Evolutionary conservation across 2,113 vertebrate species (phyloP).

Genomic region (Globicephala melas): DNA sequence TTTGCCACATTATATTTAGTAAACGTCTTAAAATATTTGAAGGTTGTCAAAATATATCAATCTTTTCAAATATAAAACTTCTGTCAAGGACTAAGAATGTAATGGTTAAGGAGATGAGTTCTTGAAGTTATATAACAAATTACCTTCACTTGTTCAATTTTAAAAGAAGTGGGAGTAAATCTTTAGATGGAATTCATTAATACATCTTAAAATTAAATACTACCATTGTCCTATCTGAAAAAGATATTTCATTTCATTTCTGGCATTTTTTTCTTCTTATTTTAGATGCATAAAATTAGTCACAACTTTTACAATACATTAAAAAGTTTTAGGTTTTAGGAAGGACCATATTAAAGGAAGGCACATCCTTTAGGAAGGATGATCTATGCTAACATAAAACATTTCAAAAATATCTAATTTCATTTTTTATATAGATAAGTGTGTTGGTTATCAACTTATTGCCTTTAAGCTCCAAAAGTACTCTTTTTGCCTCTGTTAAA

Average conservation of each 20-base stretch:
- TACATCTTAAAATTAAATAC: conserved; percentile 40
- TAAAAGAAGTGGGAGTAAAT: conserved; percentile 52
- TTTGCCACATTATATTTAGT: conserved; percentile 61
- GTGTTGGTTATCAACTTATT: neutral
- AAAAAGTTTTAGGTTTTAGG: neutral
- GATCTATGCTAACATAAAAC: neutral
- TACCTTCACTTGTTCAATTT: conserved; percentile 29
- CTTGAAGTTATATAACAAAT: conserved; percentile 38
- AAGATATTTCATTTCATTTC: neutral
- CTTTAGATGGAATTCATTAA: conserved; percentile 56
- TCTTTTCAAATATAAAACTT: conserved; percentile 55
- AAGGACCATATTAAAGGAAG: neutral
- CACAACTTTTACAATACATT: neutral
- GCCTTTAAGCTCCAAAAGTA: neutral
- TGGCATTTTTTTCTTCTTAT: neutral
- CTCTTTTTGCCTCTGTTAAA: neutral
- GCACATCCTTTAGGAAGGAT: neutral
- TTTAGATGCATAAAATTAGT: neutral
- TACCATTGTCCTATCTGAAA: conserved; percentile 16
- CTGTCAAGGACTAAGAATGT: conserved; percentile 37
- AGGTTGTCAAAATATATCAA: conserved; percentile 70
- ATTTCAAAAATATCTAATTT: conserved; percentile 1
- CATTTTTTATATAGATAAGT: neutral
- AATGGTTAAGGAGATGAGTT: conserved; percentile 35
- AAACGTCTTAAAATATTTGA: conserved; percentile 54